phyloP scores from a whole-genome alignment of 2,113 vertebrate species.

The Nyctibius bracteatus region DNA sequence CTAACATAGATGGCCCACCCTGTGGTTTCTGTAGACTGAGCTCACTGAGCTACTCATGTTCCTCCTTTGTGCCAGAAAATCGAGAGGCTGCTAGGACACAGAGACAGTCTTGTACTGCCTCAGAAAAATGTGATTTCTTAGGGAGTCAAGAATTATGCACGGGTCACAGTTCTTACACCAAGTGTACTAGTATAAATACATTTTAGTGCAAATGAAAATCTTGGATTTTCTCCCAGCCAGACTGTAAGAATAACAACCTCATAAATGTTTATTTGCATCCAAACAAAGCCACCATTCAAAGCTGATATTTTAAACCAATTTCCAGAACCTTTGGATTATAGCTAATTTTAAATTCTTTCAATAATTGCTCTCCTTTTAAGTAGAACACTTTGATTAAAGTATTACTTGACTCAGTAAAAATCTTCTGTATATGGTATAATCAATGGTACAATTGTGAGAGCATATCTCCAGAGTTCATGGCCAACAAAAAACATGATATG shows the following conservation, averaged over 20 bases:
- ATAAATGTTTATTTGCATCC: constrained; percentile 46
- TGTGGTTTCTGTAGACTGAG: not conserved
- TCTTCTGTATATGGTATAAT: not conserved
- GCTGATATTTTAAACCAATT: not conserved
- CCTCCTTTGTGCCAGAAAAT: not conserved
- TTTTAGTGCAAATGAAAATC: not conserved
- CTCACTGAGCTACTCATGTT: not conserved
- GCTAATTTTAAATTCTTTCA: not conserved
- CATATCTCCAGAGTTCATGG: not conserved
- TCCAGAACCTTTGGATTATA: not conserved
- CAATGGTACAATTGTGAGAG: not conserved
- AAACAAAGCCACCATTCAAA: not conserved
- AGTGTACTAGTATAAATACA: not conserved
- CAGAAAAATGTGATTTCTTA: not conserved
- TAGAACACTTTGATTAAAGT: not conserved
- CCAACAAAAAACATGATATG: not conserved
- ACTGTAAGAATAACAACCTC: constrained; percentile 29
- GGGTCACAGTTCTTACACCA: not conserved
- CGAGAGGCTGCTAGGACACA: rapidly evolving
- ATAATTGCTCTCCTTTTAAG: not conserved
- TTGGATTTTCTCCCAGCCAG: constrained; percentile 36
- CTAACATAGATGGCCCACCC: not conserved
- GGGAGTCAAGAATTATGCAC: not conserved
- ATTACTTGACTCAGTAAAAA: not conserved
- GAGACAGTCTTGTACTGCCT: not conserved